These are phyloP conservation scores for Trinectes maculatus DNA, from an alignment of 2,113 vertebrate genomes.

Conservation along the genomic window DNA sequence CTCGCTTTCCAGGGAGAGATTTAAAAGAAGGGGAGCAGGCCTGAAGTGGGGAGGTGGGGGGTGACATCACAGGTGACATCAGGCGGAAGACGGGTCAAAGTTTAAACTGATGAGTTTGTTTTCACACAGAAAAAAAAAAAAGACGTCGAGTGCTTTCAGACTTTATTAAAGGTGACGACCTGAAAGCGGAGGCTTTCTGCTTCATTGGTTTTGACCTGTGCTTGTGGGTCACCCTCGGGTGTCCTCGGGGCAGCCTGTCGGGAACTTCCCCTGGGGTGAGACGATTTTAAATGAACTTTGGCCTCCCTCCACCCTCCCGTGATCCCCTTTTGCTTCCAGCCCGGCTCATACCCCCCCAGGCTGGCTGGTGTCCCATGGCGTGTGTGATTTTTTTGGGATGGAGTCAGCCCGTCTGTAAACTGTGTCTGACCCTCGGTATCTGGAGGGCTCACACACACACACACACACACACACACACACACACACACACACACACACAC, in stretches of 20 bases:
- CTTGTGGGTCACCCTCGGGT: constrained; percentile 12
- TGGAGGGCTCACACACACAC: constrained; percentile 19
- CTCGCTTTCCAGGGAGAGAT: constrained; percentile 42
- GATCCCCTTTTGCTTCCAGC: constrained; percentile 20
- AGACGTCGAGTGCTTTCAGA: constrained; percentile 8
- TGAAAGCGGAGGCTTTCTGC: constrained; percentile 10
- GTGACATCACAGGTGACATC: constrained; percentile 47
- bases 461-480: constrained; percentile 10
- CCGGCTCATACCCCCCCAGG: constrained; percentile 24
- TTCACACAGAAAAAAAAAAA: constrained; percentile 26
- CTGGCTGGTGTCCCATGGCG: constrained; percentile 36
- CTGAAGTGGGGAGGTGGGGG: neutral
- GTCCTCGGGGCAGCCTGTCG: constrained; percentile 17
- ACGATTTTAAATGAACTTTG: constrained; percentile 55
- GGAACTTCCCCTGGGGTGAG: constrained; percentile 33
- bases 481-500: constrained; percentile 19
- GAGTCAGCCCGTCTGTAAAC: constrained; percentile 75
- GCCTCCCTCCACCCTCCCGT: constrained; percentile 15
- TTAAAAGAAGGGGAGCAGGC: constrained; percentile 3
- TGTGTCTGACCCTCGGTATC: constrained; percentile 62
- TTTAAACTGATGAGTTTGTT: constrained; percentile 49
- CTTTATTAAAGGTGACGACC: constrained; percentile 38
- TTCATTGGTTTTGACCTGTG: constrained; percentile 31
- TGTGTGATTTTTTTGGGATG: constrained; percentile 35
- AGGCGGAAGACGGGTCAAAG: constrained; percentile 35